Conservation (phyloP, 2,113 vertebrate genomes). For the Centropristis striata region DNA sequence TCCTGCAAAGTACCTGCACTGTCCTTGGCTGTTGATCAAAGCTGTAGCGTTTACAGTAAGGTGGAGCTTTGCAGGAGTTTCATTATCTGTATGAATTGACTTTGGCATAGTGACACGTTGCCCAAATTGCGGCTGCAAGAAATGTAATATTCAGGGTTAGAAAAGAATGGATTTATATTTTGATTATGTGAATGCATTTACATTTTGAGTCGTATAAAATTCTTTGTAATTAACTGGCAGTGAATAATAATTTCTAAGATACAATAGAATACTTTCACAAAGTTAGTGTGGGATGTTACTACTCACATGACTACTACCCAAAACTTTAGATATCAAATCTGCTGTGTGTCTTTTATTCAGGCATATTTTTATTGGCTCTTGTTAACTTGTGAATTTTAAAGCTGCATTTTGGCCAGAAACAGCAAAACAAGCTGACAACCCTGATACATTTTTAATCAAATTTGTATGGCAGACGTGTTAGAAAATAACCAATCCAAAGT, state of each 20-base stretch:
- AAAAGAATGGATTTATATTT: conserved; percentile 57
- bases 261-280: conserved; percentile 33
- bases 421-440: conserved; percentile 3
- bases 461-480: background rate
- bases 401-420: conserved; percentile 18
- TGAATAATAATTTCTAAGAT: conserved; percentile 38
- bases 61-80: conserved; percentile 31
- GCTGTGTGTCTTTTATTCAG: background rate
- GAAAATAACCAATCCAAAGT: background rate
- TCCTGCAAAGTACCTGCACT: conserved; percentile 20
- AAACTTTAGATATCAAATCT: conserved; percentile 6
- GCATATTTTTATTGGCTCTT: background rate
- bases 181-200: conserved; percentile 41
- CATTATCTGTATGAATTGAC: conserved; percentile 43
- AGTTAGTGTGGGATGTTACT: conserved; percentile 22
- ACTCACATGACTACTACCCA: conserved; percentile 18
- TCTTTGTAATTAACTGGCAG: conserved; percentile 54
- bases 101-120: conserved; percentile 48
- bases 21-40: conserved; percentile 63
- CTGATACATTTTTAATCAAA: background rate
- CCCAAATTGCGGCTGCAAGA: conserved; percentile 31
- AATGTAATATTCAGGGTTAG: conserved; percentile 31
- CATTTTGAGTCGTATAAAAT: conserved; percentile 51
- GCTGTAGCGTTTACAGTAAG: conserved; percentile 19
- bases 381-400: conserved; percentile 25